Conservation (phyloP, 30 jellyfish, hydroid and myxozoan genomes). For the Aurelia aurita region DNA sequence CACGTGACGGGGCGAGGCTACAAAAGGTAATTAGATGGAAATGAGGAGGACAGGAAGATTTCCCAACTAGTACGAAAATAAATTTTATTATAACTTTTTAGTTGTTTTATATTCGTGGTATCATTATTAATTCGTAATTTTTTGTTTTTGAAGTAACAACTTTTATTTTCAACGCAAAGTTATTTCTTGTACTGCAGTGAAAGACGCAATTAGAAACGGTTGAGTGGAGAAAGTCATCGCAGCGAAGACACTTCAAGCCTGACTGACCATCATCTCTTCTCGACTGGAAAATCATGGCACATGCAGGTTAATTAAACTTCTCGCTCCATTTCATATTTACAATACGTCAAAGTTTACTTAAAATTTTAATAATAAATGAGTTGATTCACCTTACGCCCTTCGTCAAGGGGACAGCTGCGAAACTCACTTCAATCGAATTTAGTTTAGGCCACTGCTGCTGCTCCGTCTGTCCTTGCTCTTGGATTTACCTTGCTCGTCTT, state of each 20-base stretch:
- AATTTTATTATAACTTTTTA: neutral
- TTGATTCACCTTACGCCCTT: conserved; percentile 49
- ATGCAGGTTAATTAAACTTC: conserved; percentile 87
- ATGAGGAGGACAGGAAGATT: conserved; percentile 55
- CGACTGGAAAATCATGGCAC: conserved; percentile 78
- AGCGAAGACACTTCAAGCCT: conserved; percentile 80
- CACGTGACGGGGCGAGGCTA: conserved; percentile 62
- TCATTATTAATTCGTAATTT: too few relatives aligned
- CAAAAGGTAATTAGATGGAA: conserved; percentile 36
- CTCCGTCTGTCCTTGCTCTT: neutral
- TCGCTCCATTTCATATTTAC: conserved; percentile 74
- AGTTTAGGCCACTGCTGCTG: neutral
- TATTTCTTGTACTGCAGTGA: too few relatives aligned
- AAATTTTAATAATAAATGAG: conserved; percentile 64
- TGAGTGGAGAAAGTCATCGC: neutral
- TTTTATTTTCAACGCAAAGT: too few relatives aligned
- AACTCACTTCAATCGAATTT: conserved; percentile 9
- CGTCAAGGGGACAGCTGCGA: conserved; percentile 52
- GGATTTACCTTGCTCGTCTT: neutral
- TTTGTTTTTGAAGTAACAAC: too few relatives aligned
- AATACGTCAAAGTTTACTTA: conserved; percentile 52
- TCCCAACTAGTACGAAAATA: neutral
- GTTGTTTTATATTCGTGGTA: neutral
- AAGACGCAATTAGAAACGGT: too few relatives aligned
- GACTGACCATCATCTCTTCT: conserved; percentile 64